These are phyloP conservation scores for Fopius arisanus DNA, from an alignment of 1,140 invertebrate genomes.

Conservation along the genomic window DNA sequence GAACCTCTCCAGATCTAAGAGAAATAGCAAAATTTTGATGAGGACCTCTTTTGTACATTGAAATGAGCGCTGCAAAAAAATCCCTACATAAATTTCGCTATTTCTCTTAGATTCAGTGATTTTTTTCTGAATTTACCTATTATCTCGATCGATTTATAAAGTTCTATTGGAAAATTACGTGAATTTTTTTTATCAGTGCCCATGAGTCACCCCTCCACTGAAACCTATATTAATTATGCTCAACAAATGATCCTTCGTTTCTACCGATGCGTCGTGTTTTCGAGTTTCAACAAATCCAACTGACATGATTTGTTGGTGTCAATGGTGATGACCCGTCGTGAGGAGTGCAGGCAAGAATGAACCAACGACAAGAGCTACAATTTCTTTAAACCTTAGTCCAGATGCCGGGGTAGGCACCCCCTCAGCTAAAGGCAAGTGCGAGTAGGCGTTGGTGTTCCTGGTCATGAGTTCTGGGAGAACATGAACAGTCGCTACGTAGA, in stretches of 20 bases:
- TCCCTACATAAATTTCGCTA: too few relatives aligned
- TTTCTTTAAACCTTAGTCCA: slow-evolving; percentile 78
- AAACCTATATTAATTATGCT: neutral
- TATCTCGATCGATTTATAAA: too few relatives aligned
- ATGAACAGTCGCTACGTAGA: slow-evolving; percentile 98
- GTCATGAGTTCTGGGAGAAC: slow-evolving; percentile 91
- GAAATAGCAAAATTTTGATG: too few relatives aligned
- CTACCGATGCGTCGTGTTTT: neutral
- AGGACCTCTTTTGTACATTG: too few relatives aligned
- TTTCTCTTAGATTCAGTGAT: too few relatives aligned
- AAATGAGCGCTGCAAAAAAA: too few relatives aligned
- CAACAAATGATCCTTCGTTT: neutral
- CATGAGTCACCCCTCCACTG: too few relatives aligned
- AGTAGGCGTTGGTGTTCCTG: slow-evolving; percentile 61
- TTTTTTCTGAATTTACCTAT: too few relatives aligned
- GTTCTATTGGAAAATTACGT: too few relatives aligned
- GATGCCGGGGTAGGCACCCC: slow-evolving; percentile 64
- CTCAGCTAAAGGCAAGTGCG: slow-evolving; percentile 64
- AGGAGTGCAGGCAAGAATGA: slow-evolving; percentile 87
- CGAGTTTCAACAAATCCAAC: neutral
- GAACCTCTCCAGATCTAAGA: too few relatives aligned
- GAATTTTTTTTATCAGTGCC: too few relatives aligned
- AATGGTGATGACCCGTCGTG: slow-evolving; percentile 93
- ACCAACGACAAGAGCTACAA: slow-evolving; percentile 84
- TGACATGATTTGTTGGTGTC: slow-evolving; percentile 34